Evolutionary conservation across 2,888 invertebrate species (phyloP), one percentile per base, ranked within the genome.

Genomic region (Omphaloscelis lunosa): DNA sequence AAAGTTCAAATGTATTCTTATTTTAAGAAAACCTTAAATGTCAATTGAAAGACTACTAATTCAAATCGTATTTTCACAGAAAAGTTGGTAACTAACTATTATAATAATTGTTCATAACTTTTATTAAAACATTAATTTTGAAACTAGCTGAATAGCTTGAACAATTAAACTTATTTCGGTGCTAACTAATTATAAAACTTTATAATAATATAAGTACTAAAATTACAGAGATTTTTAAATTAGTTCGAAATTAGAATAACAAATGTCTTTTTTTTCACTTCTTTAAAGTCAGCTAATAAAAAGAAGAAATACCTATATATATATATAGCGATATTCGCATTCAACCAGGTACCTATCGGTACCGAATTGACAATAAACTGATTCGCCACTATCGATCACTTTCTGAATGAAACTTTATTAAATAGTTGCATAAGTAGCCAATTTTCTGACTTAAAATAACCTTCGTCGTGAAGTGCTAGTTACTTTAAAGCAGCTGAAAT

Each of bases 81-180:
- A 56, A 71, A 85, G 59, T 72, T 71, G 7, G 1, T 53, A 82
- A 67, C 65, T 70, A 29, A 67, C 71, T 72, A 69, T 72, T 34
- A 9, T 53, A 53, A 9, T 53, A 53, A 73, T 70, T 73, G 62
- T 67, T 81, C 66, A 59, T 29, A 58, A 59, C 34, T 80, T 62
- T 69, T 70, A 80, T 63, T 61, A 51, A 72, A 80, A 62, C 51
- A 53, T 66, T 48, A 51, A 45, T 75, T 66, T 71, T 61, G 41
- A n/a, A 56, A 68, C 27, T 71, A 7, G 15, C 23, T 75, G 53
- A 76, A 83, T 66, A 48, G 15, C 23, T 41, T 20, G 9, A 80
- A 80, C 68, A 67, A 76, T 76, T 61, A 61, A 71, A 59, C 17
- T 75, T 71, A 84, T 71, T 82, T 72, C 29, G 15, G 20, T 71